Evolutionary conservation across 1,140 invertebrate species (phyloP).

Genomic region (Zaprionus capensis): DNA sequence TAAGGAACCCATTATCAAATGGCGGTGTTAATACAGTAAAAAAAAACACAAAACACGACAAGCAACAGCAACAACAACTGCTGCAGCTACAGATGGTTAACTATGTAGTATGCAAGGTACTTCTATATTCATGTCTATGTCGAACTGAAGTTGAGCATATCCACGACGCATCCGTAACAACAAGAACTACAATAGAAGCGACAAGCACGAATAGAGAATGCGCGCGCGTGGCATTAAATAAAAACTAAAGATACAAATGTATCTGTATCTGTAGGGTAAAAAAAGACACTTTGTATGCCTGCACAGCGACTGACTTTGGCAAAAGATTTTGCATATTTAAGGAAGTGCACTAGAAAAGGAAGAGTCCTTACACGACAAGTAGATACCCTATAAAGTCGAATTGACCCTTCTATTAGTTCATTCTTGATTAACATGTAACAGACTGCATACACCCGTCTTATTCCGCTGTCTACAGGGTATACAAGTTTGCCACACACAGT

Average conservation of each 20-base stretch:
- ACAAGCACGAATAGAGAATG: conserved; percentile 48
- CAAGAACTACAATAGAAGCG: conserved; percentile 26
- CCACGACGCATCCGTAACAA: conserved; percentile 26
- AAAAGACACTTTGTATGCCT: background rate
- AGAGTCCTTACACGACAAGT: background rate
- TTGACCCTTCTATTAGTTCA: too few species aligned
- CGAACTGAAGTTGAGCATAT: conserved; percentile 32
- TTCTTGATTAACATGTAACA: background rate
- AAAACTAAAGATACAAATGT: conserved; percentile 21
- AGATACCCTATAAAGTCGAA: background rate
- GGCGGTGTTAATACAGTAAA: conserved; percentile 58
- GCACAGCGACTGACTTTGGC: conserved; percentile 54
- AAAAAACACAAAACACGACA: conserved; percentile 1
- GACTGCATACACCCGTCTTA: background rate
- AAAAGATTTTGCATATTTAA: conserved; percentile 34
- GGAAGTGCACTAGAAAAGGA: background rate
- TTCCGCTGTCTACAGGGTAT: background rate
- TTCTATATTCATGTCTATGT: conserved; percentile 25
- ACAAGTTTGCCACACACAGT: conserved; percentile 33
- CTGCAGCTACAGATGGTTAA: conserved; percentile 6
- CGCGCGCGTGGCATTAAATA: conserved; percentile 26
- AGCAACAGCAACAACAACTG: conserved; percentile 16
- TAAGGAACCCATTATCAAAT: conserved; percentile 77
- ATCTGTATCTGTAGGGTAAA: background rate
- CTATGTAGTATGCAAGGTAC: conserved; percentile 30